These are phyloP conservation scores for Synanthedon andrenaeformis DNA, from an alignment of 2,888 invertebrate genomes.

Conservation along the genomic window DNA sequence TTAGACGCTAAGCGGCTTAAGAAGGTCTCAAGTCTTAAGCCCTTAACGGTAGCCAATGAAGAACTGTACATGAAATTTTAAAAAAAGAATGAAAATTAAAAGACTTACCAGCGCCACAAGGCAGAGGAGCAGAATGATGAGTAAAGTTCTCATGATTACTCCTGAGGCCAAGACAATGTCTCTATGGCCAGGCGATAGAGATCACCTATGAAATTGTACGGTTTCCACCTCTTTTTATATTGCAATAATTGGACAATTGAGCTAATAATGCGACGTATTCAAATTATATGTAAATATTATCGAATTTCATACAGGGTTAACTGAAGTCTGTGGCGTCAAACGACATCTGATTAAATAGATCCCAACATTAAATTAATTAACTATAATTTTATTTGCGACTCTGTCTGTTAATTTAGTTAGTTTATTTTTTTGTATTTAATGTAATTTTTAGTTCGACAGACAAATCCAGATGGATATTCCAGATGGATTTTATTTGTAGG, in stretches of 20 bases:
- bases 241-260: not conserved
- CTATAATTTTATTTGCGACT: too few relatives aligned
- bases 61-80: too few relatives aligned
- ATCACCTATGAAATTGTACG: constrained; percentile 3
- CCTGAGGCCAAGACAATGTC: constrained; percentile 15
- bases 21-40: too few relatives aligned
- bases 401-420: too few relatives aligned
- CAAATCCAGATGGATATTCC: too few relatives aligned
- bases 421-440: too few relatives aligned
- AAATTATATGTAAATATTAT: not conserved
- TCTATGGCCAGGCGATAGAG: constrained; percentile 12
- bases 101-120: not conserved
- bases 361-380: not conserved
- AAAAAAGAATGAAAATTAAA: too few relatives aligned
- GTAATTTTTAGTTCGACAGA: too few relatives aligned
- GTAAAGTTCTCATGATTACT: constrained; percentile 12
- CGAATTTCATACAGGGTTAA: not conserved
- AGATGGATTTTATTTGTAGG: too few relatives aligned
- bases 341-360: not conserved
- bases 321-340: not conserved
- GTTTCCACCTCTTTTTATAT: not conserved
- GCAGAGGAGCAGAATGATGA: not conserved
- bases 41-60: too few relatives aligned
- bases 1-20: too few relatives aligned
- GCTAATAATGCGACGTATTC: not conserved